Evolutionary conservation across 2,113 vertebrate species (phyloP).

Genomic region (Corythornis madagascariensis): DNA sequence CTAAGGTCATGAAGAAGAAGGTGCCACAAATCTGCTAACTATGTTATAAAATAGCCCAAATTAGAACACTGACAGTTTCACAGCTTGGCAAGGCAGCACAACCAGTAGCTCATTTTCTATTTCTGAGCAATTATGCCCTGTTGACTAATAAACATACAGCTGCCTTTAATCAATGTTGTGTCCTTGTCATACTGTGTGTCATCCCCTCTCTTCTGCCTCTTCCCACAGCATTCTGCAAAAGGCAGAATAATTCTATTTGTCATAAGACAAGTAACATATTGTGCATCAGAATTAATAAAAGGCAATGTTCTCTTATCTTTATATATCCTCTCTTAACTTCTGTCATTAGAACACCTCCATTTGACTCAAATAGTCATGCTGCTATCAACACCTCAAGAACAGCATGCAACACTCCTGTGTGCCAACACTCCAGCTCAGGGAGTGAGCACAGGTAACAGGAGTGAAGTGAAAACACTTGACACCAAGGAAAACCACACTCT

Average conservation of each 20-base stretch:
- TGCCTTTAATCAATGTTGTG: conserved; percentile 58
- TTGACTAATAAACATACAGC: conserved; percentile 63
- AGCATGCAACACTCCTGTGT: neutral
- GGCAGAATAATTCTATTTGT: conserved; percentile 46
- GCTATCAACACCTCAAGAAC: neutral
- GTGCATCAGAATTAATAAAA: conserved; percentile 28
- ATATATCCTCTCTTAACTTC: conserved; percentile 23
- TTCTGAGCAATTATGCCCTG: conserved; percentile 47
- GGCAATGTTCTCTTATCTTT: conserved; percentile 16
- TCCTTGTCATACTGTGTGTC: conserved; percentile 42
- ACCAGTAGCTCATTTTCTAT: conserved; percentile 12
- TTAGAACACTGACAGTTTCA: neutral
- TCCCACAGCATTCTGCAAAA: conserved; percentile 24
- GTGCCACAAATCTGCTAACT: neutral
- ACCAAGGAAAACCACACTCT: neutral
- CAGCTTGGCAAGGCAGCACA: neutral
- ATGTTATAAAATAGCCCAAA: neutral
- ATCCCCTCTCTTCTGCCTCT: conserved; percentile 38
- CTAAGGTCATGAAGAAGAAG: neutral
- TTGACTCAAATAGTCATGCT: conserved; percentile 45
- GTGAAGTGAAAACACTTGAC: neutral
- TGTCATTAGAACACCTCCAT: conserved; percentile 33
- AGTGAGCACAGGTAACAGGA: neutral
- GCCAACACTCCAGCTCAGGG: neutral
- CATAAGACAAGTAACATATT: conserved; percentile 49